Evolutionary conservation across 2,797 vertebrate genomes (phyloP).

Genomic region (Propithecus perrieri): DNA sequence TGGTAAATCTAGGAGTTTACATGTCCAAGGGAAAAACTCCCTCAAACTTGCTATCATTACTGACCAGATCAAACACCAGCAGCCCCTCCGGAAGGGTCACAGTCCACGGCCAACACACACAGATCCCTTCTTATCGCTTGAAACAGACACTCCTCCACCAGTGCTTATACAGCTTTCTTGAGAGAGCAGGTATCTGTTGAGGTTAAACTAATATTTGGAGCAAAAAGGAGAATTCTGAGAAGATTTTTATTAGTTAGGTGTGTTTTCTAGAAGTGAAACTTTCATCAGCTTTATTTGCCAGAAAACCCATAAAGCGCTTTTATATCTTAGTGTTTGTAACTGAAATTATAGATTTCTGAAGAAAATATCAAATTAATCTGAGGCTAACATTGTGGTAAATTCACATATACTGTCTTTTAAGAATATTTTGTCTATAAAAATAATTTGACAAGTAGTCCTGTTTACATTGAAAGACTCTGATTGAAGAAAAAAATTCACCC

Average conservation of each 20-base stretch:
- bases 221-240: constrained; percentile 51
- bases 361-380: constrained; percentile 38
- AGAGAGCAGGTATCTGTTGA: constrained; percentile 27
- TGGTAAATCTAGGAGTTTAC: constrained; percentile 50
- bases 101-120: constrained; percentile 37
- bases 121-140: constrained; percentile 55
- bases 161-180: not conserved
- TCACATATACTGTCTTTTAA: not conserved
- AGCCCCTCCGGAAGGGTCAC: not conserved
- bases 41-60: not conserved
- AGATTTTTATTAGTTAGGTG: constrained; percentile 49
- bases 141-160: not conserved
- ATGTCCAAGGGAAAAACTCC: constrained; percentile 30
- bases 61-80: constrained; percentile 51
- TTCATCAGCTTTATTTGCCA: constrained; percentile 22
- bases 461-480: not conserved
- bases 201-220: constrained; percentile 74
- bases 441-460: not conserved
- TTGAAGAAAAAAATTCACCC: not conserved
- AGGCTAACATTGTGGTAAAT: constrained; percentile 32
- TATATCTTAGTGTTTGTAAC: constrained; percentile 10
- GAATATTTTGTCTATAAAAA: constrained; percentile 45
- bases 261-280: constrained; percentile 51
- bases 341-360: constrained; percentile 37
- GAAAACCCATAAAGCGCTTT: constrained; percentile 31